phyloP scores from a whole-genome alignment of 2,888 invertebrate species.

The Volucella zonaria region DNA sequence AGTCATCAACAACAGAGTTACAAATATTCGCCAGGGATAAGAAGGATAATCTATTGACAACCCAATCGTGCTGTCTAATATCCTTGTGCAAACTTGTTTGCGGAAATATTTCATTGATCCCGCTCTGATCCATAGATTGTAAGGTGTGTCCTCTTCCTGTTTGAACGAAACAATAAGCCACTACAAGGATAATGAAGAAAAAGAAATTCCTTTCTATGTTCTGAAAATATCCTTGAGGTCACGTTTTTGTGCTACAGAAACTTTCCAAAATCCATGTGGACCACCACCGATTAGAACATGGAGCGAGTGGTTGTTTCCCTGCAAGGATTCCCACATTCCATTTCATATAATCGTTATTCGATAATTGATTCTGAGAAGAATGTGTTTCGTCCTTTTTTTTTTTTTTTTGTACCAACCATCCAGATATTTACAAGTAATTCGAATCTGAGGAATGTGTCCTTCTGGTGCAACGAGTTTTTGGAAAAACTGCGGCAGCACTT shows the following conservation, averaged over 20 bases:
- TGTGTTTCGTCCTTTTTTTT: slow-evolving; percentile 19
- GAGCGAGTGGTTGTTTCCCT: slow-evolving; percentile 17
- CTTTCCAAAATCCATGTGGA: slow-evolving; percentile 42
- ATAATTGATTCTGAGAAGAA: slow-evolving; percentile 47
- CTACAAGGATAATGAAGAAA: slow-evolving; percentile 54
- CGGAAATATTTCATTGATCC: slow-evolving; percentile 72
- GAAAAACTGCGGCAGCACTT: slow-evolving; percentile 69
- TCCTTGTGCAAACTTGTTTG: slow-evolving; percentile 65
- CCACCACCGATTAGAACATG: slow-evolving; percentile 49
- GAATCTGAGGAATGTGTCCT: slow-evolving; percentile 64
- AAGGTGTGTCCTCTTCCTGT: slow-evolving; percentile 35
- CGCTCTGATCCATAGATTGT: slow-evolving; percentile 9
- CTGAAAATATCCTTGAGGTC: slow-evolving; percentile 59
- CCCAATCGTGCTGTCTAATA: slow-evolving; percentile 59
- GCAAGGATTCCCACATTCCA: slow-evolving; percentile 54
- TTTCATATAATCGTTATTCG: slow-evolving; percentile 23
- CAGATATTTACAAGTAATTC: slow-evolving; percentile 45
- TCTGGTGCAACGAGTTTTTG: slow-evolving; percentile 52
- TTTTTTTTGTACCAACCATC: background rate
- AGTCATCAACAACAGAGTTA: slow-evolving; percentile 46
- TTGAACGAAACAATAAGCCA: slow-evolving; percentile 31
- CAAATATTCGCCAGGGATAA: slow-evolving; percentile 48
- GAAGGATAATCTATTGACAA: slow-evolving; percentile 67
- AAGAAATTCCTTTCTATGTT: slow-evolving; percentile 32
- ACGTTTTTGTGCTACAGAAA: slow-evolving; percentile 39